phyloP scores from a whole-genome alignment of 2,113 vertebrate species.

The Pyrgilauda ruficollis region DNA sequence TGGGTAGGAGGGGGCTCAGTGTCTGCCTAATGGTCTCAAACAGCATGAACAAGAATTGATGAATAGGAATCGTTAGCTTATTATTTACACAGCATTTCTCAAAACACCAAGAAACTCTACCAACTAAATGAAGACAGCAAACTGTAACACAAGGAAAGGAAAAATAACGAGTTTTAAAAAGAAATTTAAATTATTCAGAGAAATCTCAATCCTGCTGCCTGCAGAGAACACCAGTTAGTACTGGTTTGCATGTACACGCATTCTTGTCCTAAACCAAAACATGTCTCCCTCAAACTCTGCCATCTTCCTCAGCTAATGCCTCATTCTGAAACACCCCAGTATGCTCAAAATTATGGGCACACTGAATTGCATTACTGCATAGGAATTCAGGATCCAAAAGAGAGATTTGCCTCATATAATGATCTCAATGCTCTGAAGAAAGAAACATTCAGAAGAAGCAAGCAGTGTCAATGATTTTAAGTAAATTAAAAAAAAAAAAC shows the following conservation, averaged over 20 bases:
- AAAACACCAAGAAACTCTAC: background rate
- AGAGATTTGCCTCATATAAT: background rate
- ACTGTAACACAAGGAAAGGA: background rate
- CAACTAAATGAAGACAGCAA: background rate
- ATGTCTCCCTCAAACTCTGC: background rate
- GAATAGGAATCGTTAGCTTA: slow-evolving; percentile 3
- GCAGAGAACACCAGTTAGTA: background rate
- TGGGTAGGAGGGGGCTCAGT: background rate
- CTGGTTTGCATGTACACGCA: background rate
- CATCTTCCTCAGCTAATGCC: background rate
- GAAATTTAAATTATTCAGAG: background rate
- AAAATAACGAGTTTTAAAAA: background rate
- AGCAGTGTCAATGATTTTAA: background rate
- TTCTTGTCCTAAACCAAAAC: background rate
- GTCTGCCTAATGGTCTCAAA: background rate
- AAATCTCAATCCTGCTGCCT: background rate
- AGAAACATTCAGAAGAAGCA: background rate
- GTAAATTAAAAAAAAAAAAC: background rate
- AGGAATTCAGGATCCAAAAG: background rate
- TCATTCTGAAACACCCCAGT: background rate
- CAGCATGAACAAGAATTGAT: slow-evolving; percentile 15
- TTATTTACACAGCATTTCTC: slow-evolving; percentile 41
- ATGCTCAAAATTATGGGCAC: background rate
- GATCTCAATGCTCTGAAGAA: background rate
- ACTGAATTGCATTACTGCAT: background rate